Percentiles rank a stretch among this genome's conserved stretches.
phyloP scores from a whole-genome alignment of 2,797 vertebrate genomes.

The Gallinago nigripennis region DNA sequence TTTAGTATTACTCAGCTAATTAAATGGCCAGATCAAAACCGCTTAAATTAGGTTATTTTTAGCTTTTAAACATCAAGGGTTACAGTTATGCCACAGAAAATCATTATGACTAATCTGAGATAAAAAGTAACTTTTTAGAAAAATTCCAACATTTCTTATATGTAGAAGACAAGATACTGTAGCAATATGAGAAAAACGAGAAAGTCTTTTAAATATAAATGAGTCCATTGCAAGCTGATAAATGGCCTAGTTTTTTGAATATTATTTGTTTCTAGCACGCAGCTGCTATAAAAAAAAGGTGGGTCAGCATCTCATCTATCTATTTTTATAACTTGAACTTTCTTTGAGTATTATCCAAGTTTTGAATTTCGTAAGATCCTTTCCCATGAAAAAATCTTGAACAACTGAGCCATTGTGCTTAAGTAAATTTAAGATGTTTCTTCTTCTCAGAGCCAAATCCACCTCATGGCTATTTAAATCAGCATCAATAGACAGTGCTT shows the following conservation, averaged over 20 bases:
- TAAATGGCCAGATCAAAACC: not conserved
- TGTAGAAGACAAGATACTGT: not conserved
- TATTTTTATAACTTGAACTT: not conserved
- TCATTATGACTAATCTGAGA: not conserved
- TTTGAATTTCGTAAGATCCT: not conserved
- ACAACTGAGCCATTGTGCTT: not conserved
- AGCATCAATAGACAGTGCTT: not conserved
- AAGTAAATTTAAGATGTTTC: not conserved
- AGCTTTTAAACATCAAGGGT: not conserved
- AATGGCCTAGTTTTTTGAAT: not conserved
- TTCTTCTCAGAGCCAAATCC: not conserved
- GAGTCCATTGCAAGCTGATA: not conserved
- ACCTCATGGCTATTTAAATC: not conserved
- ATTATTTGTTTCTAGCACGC: not conserved
- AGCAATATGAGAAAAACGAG: not conserved
- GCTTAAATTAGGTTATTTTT: slow-evolving; percentile 13
- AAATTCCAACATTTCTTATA: not conserved
- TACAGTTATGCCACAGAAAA: not conserved
- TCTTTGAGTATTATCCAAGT: not conserved
- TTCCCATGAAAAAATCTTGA: not conserved
- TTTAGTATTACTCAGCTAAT: not conserved
- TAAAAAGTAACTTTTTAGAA: not conserved
- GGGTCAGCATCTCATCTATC: not conserved
- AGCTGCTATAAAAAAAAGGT: not conserved
- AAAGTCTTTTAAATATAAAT: not conserved